Percentiles rank a stretch among this genome's conserved stretches.
Conservation (phyloP, 1,140 invertebrate genomes). For the Coelopa frigida region DNA sequence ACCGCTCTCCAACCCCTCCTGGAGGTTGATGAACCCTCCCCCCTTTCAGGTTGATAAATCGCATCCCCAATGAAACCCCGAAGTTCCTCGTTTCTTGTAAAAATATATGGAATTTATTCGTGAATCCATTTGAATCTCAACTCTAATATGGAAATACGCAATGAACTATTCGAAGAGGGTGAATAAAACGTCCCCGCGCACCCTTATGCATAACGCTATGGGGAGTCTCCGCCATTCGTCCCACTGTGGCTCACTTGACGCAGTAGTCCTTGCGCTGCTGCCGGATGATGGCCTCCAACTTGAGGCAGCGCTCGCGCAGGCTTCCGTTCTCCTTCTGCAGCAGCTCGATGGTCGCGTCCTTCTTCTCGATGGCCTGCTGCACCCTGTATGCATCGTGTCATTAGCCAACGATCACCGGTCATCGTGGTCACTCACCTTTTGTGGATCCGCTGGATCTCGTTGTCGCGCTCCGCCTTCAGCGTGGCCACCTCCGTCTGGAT, state of each 20-base stretch:
- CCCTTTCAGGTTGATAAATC: no score
- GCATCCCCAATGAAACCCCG: no score
- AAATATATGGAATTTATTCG: no score
- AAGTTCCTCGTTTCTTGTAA: no score
- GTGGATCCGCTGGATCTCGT: slow-evolving; percentile 47
- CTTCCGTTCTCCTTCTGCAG: slow-evolving; percentile 60
- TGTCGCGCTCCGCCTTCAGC: slow-evolving; percentile 43
- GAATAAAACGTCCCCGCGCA: not conserved
- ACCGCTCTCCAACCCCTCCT: no score
- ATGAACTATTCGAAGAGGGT: no score
- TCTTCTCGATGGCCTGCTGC: slow-evolving; percentile 67
- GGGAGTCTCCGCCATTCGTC: no score
- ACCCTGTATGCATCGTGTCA: no score
- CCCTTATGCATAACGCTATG: no score
- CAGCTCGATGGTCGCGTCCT: slow-evolving; percentile 65
- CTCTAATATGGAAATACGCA: no score
- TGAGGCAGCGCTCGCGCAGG: slow-evolving; percentile 59
- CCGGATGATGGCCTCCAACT: slow-evolving; percentile 66
- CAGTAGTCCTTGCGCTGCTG: slow-evolving; percentile 66
- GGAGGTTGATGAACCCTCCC: no score
- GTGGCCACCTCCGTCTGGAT: slow-evolving; percentile 47
- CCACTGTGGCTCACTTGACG: slow-evolving; percentile 18
- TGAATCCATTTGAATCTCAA: no score
- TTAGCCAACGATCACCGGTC: not conserved
- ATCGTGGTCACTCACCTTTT: slow-evolving; percentile 19